Percentiles rank a stretch among this genome's conserved stretches.
Conservation (phyloP, 1,140 invertebrate genomes). For the Leptinotarsa defecta region DNA sequence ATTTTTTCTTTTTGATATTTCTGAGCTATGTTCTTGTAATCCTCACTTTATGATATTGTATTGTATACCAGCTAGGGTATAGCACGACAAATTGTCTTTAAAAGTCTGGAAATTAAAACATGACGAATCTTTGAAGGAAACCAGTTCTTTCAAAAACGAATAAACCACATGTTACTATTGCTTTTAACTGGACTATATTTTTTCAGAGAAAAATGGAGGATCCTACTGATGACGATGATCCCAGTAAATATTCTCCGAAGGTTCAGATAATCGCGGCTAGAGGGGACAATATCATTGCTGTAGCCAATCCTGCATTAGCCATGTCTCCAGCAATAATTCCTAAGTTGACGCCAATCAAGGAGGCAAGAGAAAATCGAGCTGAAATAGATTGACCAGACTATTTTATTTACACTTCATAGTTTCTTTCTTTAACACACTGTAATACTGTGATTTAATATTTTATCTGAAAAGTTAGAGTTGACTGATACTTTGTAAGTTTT, state of each 20-base stretch:
- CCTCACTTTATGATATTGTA: no score
- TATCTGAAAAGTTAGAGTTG: conserved; percentile 29
- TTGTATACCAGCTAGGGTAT: no score
- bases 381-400: conserved; percentile 24
- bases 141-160: not conserved
- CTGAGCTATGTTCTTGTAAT: no score
- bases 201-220: conserved; percentile 55
- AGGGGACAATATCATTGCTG: conserved; percentile 84
- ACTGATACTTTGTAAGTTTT: conserved; percentile 32
- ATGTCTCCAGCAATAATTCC: conserved; percentile 59
- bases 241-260: conserved; percentile 61
- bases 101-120: no score
- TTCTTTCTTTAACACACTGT: conserved; percentile 11
- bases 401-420: conserved; percentile 8
- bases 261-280: conserved; percentile 80
- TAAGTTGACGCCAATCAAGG: conserved; percentile 34
- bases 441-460: conserved; percentile 35
- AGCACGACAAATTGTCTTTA: no score
- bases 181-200: not conserved
- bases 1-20: no score
- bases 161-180: not conserved
- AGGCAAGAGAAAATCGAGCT: conserved; percentile 36
- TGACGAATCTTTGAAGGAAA: no score
- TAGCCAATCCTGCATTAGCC: conserved; percentile 80
- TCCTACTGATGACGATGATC: conserved; percentile 58